Base-by-base conservation (phyloP, 2,797 vertebrate species). In the Telmatherina bonti region DNA sequence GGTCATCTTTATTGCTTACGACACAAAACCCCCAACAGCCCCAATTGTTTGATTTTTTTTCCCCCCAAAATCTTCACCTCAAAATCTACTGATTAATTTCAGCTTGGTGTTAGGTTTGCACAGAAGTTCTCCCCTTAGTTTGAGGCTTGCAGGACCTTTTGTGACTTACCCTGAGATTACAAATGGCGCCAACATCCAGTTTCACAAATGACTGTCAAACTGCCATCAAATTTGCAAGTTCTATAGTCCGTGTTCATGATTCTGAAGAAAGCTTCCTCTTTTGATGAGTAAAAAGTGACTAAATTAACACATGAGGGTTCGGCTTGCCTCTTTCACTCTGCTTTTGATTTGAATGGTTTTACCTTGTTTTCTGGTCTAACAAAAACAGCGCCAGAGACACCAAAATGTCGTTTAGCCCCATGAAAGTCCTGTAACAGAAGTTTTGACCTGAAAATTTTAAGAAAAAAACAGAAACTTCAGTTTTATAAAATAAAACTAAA, bases 161-260 rank as follows among this genome's bases (percentile, higher is more conserved):
- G 15, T 13, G 11, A 15, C n/a, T 26, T 16, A 31, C 20, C 0
- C 9, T 43, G 36, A 63, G 29, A 54, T 7, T 20, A 1, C 13
- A 65, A 53, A 38, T 43, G 0, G 24, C 30, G 36, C 24, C 11
- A 22, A n/a, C 18, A 31, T 65, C 55, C n/a, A 7, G 8, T 58
- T 51, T 54, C 22, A 54, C 35, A 61, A 30, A 30, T 30, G 41
- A 26, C 29, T 33, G 15, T 12, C 67, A 61, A 24, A 67, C 31
- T 45, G 36, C 29, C 45, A 15, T 73, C 26, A 61, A 6, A 67
- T 49, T 36, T 54, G 31, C 27, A 35, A 29, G 61, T 22, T 58
- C 54, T 53, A 13, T 45, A 24, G 38, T 60, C 15, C 5, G 51
- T 26, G 24, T 51, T 3, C 13, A 36, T 30, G 33, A 45, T 26